Percentiles rank a stretch among this genome's conserved stretches.
Evolutionary conservation across 2,113 vertebrate species (phyloP).

Genomic region (Origma solitaria): DNA sequence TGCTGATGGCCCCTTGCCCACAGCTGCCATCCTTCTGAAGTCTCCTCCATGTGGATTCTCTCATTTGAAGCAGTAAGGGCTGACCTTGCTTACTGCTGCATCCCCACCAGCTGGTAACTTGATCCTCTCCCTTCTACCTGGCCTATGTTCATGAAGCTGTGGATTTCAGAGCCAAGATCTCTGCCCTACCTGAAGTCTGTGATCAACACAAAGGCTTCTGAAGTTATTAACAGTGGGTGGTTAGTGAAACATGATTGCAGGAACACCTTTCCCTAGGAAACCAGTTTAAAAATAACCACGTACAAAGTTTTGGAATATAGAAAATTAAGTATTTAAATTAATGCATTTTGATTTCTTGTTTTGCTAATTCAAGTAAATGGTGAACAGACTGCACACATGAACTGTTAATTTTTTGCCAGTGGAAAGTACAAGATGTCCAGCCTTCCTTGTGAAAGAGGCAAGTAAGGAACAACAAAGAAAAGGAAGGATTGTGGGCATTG

Average conservation of each 20-base stretch:
- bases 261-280: slow-evolving; percentile 27
- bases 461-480: background rate
- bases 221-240: slow-evolving; percentile 38
- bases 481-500: background rate
- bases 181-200: background rate
- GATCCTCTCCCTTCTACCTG: background rate
- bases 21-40: fast-evolving
- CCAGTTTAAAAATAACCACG: slow-evolving; percentile 35
- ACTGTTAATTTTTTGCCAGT: background rate
- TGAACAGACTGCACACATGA: background rate
- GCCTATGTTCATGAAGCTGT: fast-evolving
- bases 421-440: background rate
- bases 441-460: background rate
- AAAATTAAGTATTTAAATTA: slow-evolving; percentile 30
- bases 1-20: fast-evolving
- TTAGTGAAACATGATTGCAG: slow-evolving; percentile 36
- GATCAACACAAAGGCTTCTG: background rate
- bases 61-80: background rate
- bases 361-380: background rate
- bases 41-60: background rate
- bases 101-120: background rate
- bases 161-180: background rate
- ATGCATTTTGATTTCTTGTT: background rate
- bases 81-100: background rate
- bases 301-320: background rate